phyloP scores from a whole-genome alignment of 2,888 invertebrate genomes.

The Ectemnius cavifrons region DNA sequence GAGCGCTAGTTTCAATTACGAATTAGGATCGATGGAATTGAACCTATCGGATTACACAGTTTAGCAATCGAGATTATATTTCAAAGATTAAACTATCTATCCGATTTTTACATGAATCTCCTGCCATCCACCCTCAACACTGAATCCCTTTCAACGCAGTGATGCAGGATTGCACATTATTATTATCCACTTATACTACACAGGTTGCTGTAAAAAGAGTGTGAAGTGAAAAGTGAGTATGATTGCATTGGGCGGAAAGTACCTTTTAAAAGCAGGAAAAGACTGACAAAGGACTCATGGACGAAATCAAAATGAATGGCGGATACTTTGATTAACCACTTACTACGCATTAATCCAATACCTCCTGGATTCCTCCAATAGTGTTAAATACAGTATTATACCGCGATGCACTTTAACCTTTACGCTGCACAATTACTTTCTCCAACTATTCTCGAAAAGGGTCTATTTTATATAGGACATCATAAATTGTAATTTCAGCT shows the following conservation, averaged over 20 bases:
- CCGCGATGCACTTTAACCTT: neutral
- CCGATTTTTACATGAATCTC: conserved; percentile 13
- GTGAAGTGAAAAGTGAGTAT: neutral
- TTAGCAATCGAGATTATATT: conserved; percentile 29
- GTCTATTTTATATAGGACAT: too few species aligned
- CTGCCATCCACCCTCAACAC: too few species aligned
- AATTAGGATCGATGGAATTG: neutral
- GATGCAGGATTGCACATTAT: neutral
- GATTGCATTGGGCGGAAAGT: neutral
- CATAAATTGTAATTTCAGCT: too few species aligned
- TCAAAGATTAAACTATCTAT: conserved; percentile 27
- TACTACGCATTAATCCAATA: neutral
- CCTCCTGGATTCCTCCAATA: neutral
- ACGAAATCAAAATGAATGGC: neutral
- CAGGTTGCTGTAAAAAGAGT: neutral
- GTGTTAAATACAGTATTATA: neutral
- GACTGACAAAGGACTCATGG: neutral
- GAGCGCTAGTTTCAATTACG: neutral
- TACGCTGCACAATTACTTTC: too few species aligned
- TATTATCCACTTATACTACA: neutral
- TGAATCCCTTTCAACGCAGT: neutral
- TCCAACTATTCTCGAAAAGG: too few species aligned
- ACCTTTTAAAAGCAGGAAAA: neutral
- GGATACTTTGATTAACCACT: conserved; percentile 6
- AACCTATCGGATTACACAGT: conserved; percentile 25